A percentile compares a stretch with the other conserved stretches of the same genome.
These are phyloP conservation scores for Sminthurinus aureus DNA, from an alignment of 2,888 invertebrate genomes.

Conservation along the genomic window DNA sequence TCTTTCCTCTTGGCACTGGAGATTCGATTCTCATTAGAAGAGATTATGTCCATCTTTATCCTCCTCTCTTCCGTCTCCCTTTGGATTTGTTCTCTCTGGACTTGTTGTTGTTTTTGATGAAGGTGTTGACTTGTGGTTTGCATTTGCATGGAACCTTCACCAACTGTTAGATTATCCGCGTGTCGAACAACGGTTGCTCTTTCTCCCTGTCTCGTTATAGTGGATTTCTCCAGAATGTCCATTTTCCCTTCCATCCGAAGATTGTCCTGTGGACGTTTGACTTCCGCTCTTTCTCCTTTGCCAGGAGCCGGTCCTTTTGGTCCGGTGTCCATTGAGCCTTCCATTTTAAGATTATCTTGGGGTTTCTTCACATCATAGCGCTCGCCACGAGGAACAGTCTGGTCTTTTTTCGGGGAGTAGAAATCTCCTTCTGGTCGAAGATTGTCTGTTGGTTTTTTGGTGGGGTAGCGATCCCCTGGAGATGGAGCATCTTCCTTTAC, in stretches of 20 bases:
- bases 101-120: constrained; percentile 31
- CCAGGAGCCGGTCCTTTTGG: constrained; percentile 62
- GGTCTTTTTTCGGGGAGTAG: constrained; percentile 66
- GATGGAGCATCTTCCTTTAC: constrained; percentile 66
- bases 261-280: constrained; percentile 67
- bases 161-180: constrained; percentile 57
- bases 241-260: constrained; percentile 72
- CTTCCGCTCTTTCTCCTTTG: constrained; percentile 62
- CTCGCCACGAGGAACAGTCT: constrained; percentile 64
- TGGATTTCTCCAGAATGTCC: constrained; percentile 42
- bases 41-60: not conserved
- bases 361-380: constrained; percentile 64
- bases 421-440: constrained; percentile 69
- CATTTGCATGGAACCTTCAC: constrained; percentile 54
- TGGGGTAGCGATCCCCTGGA: constrained; percentile 64
- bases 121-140: constrained; percentile 46
- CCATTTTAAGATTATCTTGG: constrained; percentile 63
- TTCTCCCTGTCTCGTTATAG: constrained; percentile 49
- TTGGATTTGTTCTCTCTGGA: not conserved
- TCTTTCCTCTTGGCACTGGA: constrained; percentile 21
- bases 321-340: constrained; percentile 61
- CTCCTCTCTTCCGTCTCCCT: not conserved
- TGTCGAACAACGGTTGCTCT: constrained; percentile 55
- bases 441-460: constrained; percentile 68
- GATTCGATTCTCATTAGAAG: not conserved